Evolutionary conservation across 2,113 vertebrate genomes (phyloP).

Genomic region (Chloroceryle aenea): DNA sequence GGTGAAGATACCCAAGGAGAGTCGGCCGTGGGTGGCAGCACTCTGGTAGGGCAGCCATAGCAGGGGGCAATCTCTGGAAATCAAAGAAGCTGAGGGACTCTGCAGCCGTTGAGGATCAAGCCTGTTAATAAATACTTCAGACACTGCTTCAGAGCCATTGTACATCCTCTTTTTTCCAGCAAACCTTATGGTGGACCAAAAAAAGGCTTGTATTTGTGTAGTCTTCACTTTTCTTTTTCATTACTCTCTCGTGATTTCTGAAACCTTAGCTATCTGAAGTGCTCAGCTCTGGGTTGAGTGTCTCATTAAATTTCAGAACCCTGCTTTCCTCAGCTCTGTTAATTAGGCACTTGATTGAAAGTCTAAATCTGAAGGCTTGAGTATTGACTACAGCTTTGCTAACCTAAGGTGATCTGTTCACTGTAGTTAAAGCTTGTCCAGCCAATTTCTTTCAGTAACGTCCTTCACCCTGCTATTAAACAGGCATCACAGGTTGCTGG

Average conservation of each 20-base stretch:
- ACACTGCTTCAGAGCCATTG: not conserved
- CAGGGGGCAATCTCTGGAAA: not conserved
- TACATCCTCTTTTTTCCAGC: not conserved
- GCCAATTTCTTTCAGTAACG: not conserved
- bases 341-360: constrained; percentile 62
- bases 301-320: constrained; percentile 56
- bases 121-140: not conserved
- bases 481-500: not conserved
- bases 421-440: constrained; percentile 11
- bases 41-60: not conserved
- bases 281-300: not conserved
- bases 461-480: not conserved
- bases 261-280: constrained; percentile 19
- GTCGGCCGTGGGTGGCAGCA: not conserved
- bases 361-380: constrained; percentile 35
- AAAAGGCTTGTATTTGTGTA: constrained; percentile 1
- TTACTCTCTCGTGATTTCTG: constrained; percentile 13
- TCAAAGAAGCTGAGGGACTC: not conserved
- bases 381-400: constrained; percentile 29
- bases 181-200: not conserved
- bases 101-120: not conserved
- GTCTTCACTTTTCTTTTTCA: not conserved
- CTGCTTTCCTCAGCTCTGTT: not conserved
- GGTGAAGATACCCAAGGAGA: not conserved
- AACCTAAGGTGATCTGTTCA: constrained; percentile 12